Conservation (phyloP, 1,140 invertebrate species). For the Latrodectus geometricus region DNA sequence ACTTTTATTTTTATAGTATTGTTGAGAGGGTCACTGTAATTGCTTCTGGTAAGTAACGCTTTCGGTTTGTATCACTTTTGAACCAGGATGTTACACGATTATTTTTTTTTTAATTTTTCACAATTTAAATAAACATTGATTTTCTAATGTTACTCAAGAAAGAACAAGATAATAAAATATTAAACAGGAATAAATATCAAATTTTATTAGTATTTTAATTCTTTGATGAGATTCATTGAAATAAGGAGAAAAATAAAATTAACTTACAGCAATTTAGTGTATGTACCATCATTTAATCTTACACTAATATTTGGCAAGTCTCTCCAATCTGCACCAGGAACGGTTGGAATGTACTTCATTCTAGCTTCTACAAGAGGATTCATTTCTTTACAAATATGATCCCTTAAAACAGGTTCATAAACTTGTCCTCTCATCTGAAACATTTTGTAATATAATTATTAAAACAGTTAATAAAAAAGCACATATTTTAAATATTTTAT, state of each 20-base stretch:
- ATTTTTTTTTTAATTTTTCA: too few species aligned
- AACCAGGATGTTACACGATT: too few species aligned
- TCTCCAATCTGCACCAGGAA: constrained; percentile 85
- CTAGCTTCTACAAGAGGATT: constrained; percentile 81
- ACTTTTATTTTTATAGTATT: too few species aligned
- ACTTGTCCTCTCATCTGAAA: constrained; percentile 74
- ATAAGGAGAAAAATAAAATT: background rate
- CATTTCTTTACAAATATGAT: constrained; percentile 91
- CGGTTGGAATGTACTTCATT: constrained; percentile 81
- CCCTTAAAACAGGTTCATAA: constrained; percentile 73
- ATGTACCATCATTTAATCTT: constrained; percentile 77
- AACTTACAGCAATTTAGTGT: constrained; percentile 75
- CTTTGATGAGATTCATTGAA: background rate
- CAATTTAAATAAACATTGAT: too few species aligned
- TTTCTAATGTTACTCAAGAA: background rate
- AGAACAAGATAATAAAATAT: background rate
- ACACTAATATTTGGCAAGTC: constrained; percentile 85
- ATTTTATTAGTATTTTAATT: background rate
- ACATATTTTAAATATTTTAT: too few species aligned
- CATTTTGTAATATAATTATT: background rate
- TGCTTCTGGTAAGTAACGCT: too few species aligned
- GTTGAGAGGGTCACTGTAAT: too few species aligned
- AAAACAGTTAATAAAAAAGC: too few species aligned
- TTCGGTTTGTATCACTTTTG: too few species aligned
- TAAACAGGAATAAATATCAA: background rate